Evolutionary conservation across 2,113 vertebrate genomes (phyloP).

Genomic region (Hoplias malabaricus): DNA sequence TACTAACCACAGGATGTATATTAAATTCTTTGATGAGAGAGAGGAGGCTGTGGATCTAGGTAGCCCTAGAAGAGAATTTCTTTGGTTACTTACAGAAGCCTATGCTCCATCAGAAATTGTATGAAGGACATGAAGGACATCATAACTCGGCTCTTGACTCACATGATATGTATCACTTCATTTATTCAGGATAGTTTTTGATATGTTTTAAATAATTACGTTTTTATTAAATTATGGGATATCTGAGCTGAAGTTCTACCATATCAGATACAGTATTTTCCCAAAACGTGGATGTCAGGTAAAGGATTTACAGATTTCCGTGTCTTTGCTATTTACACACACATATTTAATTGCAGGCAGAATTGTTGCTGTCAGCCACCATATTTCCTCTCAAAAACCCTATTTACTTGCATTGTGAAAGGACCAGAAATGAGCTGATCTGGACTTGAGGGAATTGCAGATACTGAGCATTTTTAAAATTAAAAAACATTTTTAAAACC

Average conservation of each 20-base stretch:
- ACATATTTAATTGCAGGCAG: constrained; percentile 25
- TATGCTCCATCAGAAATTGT: neutral
- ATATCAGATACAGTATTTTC: neutral
- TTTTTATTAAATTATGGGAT: neutral
- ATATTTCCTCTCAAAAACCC: constrained; percentile 18
- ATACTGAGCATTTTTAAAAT: constrained; percentile 23
- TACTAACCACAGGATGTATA: neutral
- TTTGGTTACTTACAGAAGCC: neutral
- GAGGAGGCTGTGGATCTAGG: neutral
- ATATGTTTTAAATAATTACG: neutral
- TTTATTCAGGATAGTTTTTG: neutral
- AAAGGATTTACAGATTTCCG: too few relatives aligned
- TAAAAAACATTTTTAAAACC: neutral
- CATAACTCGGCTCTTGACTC: neutral
- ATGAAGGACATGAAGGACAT: neutral
- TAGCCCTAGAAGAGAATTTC: neutral
- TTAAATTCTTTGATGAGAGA: neutral
- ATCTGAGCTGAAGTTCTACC: too few relatives aligned
- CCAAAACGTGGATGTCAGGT: too few relatives aligned
- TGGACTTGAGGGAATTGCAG: constrained; percentile 18
- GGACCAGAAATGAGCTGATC: neutral
- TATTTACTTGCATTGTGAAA: constrained; percentile 23
- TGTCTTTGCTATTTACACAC: neutral
- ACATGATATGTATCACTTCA: neutral
- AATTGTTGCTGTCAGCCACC: constrained; percentile 23